These are phyloP conservation scores for Griposia aprilina DNA, from an alignment of 2,888 invertebrate species.

Conservation along the genomic window DNA sequence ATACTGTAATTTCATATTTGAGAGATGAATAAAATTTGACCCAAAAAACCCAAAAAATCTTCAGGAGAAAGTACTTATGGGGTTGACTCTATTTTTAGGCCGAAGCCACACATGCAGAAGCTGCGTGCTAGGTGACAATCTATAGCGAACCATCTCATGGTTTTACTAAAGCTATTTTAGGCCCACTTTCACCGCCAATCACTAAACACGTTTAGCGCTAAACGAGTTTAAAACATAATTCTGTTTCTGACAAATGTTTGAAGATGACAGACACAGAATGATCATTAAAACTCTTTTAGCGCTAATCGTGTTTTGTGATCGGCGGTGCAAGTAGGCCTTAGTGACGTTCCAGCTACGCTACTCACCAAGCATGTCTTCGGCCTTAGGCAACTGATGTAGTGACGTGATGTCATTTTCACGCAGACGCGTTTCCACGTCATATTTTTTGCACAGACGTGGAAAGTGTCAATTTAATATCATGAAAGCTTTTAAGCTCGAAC, in stretches of 20 bases:
- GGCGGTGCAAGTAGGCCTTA: no score
- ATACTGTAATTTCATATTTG: no score
- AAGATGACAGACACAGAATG: no score
- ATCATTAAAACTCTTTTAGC: no score
- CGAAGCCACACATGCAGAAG: background rate
- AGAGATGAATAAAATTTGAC: no score
- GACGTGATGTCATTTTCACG: slow-evolving; percentile 45
- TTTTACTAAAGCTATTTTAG: background rate
- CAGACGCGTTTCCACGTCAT: slow-evolving; percentile 27
- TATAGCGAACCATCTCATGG: no score
- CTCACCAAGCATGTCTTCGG: background rate
- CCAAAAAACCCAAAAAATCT: no score
- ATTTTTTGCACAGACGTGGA: slow-evolving; percentile 52
- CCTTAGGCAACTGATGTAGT: slow-evolving; percentile 15
- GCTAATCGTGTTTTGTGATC: no score
- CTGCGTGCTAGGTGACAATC: background rate
- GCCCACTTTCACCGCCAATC: no score
- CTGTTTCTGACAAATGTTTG: no score
- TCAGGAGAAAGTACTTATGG: background rate
- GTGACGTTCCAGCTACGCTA: background rate
- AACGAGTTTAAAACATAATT: no score
- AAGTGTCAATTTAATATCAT: slow-evolving; percentile 66
- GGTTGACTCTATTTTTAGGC: background rate
- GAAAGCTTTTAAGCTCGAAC: slow-evolving; percentile 63
- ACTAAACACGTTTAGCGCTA: no score